Evolutionary conservation across 2,797 vertebrate genomes (phyloP), one percentile per base, ranked within the genome.

Genomic region (Mastacembelus armatus): DNA sequence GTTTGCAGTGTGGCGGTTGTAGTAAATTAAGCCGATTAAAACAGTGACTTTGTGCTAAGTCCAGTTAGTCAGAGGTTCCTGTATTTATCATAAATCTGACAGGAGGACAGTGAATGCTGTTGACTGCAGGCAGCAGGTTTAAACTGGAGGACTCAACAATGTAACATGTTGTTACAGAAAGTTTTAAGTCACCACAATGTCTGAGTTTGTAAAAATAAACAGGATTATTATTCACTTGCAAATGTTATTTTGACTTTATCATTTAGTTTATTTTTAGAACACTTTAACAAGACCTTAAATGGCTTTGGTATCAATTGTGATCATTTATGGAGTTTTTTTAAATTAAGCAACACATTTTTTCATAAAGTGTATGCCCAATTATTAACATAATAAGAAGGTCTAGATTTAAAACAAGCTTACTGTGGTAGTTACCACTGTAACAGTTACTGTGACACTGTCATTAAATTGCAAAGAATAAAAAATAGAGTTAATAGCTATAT

Each of bases 1-100:
- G 66, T 86, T 85, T 78, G 64, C 36, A 21, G 72, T 43, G 57
- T 72, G 56, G 66, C 74, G 44, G 52, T 47, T 64, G 27, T 60
- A 66, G 55, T 77, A 76, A 81, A 76, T 80, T 77, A 80, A 64
- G 56, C 39, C 32, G 49, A 77, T 80, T 70, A 58, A 68, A 59
- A 73, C 44, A 63, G 30, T 24, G 45, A 48, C 30, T 59, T 69
- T 77, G 44, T 61, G 39, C 64, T 18, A 21, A 50, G 35, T 33
- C 21, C 8, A n/a, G 19, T 59, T 63, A 74, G 66, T 74, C 60
- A 27, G 58, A 56, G 52, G 30, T 21, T 69, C 55, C 62, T 66
- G 43, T 66, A 61, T 74, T 58, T 61, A 36, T 65, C 54, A 54
- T 73, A 58, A 60, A 58, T 72, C 54, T 74, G 74, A 80, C 44